These are phyloP conservation scores for Phyllotreta cruciferae DNA, from an alignment of 2,888 invertebrate species.

Conservation along the genomic window DNA sequence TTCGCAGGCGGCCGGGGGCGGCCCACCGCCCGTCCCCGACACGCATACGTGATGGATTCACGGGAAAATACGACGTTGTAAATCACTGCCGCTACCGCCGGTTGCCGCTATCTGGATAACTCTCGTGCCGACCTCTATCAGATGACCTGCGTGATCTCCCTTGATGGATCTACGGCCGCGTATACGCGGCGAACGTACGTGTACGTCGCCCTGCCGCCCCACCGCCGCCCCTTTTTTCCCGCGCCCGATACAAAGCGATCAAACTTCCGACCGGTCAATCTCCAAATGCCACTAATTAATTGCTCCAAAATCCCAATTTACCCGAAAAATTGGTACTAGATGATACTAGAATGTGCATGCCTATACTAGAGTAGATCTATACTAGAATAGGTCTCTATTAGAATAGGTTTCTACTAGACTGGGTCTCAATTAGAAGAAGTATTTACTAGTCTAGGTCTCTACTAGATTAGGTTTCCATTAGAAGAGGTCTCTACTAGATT, in stretches of 20 bases:
- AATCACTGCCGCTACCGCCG: slow-evolving; percentile 49
- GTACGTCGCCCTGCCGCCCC: slow-evolving; percentile 28
- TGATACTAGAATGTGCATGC: no score
- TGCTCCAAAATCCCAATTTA: no score
- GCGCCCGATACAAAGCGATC: not conserved
- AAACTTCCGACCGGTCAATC: no score
- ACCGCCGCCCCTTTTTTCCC: slow-evolving; percentile 22
- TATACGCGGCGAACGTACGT: slow-evolving; percentile 1
- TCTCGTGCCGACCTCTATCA: slow-evolving; percentile 57
- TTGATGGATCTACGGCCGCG: slow-evolving; percentile 52
- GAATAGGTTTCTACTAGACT: no score
- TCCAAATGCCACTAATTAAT: no score
- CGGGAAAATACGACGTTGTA: slow-evolving; percentile 55
- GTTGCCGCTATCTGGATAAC: slow-evolving; percentile 53
- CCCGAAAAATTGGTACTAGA: no score
- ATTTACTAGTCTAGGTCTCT: no score
- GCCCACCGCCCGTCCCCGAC: slow-evolving; percentile 28
- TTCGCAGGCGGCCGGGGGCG: slow-evolving; percentile 17
- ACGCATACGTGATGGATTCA: slow-evolving; percentile 54
- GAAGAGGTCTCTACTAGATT: no score
- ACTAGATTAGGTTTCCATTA: no score
- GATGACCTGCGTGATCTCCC: slow-evolving; percentile 58
- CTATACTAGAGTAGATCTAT: no score
- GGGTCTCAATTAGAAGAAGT: no score
- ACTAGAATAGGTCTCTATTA: no score